A percentile compares a stretch with the other conserved stretches of the same genome.
Evolutionary conservation across 2,888 invertebrate genomes (phyloP).

Genomic region (Dicycla oo): DNA sequence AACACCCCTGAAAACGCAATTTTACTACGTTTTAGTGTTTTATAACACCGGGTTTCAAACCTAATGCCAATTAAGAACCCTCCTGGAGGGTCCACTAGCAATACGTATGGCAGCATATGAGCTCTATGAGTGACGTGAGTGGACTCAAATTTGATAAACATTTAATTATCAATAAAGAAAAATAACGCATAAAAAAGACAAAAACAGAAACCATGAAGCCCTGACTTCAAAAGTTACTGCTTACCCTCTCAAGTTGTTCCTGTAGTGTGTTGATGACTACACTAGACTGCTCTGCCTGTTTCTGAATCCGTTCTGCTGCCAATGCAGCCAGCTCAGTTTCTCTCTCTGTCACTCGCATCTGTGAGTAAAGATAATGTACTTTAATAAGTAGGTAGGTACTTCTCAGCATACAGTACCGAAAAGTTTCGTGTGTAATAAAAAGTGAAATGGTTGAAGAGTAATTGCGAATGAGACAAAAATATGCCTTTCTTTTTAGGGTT

Average conservation of each 20-base stretch:
- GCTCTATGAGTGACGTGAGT: background rate
- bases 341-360: conserved; percentile 78
- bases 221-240: background rate
- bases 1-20: background rate
- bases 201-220: background rate
- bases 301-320: conserved; percentile 82
- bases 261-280: conserved; percentile 86
- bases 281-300: conserved; percentile 82
- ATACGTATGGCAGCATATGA: background rate
- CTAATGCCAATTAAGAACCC: background rate
- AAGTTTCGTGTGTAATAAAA: background rate
- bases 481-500: background rate
- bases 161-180: background rate
- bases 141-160: background rate
- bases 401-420: background rate
- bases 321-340: conserved; percentile 82
- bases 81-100: background rate
- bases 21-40: background rate
- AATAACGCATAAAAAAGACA: background rate
- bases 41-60: background rate
- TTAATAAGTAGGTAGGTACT: background rate
- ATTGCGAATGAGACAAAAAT: background rate
- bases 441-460: background rate
- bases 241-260: conserved; percentile 87
- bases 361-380: conserved; percentile 8